Evolutionary conservation across 2,113 vertebrate species (phyloP).

Genomic region (Aptenodytes patagonicus): DNA sequence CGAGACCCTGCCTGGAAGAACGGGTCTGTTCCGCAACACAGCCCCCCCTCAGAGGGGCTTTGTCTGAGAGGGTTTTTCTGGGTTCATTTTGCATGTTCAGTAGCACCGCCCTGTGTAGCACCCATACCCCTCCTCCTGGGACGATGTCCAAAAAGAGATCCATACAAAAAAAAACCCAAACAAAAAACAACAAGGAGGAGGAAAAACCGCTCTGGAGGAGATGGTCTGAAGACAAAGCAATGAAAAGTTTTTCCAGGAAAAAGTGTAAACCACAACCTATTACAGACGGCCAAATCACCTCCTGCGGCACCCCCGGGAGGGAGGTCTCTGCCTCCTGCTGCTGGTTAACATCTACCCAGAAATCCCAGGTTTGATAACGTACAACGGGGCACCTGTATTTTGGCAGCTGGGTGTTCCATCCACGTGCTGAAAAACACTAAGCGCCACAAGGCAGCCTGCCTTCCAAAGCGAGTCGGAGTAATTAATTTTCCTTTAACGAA

Average conservation of each 20-base stretch:
- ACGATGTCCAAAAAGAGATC: background rate
- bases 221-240: background rate
- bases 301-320: fast-evolving
- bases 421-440: background rate
- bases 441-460: background rate
- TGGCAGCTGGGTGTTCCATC: fast-evolving
- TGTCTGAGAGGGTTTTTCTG: background rate
- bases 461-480: background rate
- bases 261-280: background rate
- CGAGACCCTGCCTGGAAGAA: background rate
- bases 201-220: background rate
- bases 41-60: background rate
- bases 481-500: background rate
- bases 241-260: background rate
- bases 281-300: background rate
- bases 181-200: background rate
- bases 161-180: background rate
- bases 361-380: fast-evolving
- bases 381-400: fast-evolving
- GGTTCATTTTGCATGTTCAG: fast-evolving
- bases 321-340: background rate
- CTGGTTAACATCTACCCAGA: fast-evolving
- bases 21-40: fast-evolving
- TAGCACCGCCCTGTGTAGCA: fast-evolving
- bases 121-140: background rate